Percentiles rank a stretch among this genome's conserved stretches.
Conservation (phyloP, 2,113 vertebrate species). For the Salvator merianae region DNA sequence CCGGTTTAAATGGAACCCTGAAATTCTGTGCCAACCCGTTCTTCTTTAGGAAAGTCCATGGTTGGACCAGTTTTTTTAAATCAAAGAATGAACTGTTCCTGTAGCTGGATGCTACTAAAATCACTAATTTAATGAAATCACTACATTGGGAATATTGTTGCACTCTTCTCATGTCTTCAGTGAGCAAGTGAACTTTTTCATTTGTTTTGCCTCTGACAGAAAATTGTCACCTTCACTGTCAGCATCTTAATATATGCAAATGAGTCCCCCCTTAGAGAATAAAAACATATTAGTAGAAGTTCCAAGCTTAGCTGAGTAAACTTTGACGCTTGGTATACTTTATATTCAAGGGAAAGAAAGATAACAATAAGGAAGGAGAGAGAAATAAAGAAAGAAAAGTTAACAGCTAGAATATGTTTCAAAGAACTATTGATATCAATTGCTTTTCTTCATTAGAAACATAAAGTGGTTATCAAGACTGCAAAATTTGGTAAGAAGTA, state of each 20-base stretch:
- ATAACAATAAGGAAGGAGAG: background rate
- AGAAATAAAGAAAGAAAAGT: no score
- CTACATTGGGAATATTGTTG: background rate
- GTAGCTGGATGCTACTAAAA: background rate
- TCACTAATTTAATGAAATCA: background rate
- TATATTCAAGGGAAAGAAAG: background rate
- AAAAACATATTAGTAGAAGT: background rate
- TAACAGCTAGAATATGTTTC: background rate
- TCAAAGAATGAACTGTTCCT: background rate
- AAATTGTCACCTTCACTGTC: no score
- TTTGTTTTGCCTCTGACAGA: no score
- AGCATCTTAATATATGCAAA: background rate
- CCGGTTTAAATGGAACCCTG: background rate
- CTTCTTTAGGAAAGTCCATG: background rate
- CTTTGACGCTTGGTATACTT: background rate
- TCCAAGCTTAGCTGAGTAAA: background rate
- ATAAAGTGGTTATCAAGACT: background rate
- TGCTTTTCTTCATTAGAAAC: background rate
- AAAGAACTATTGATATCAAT: background rate
- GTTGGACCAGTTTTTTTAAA: background rate
- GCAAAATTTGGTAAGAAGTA: background rate
- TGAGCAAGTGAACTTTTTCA: background rate
- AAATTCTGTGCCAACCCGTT: background rate
- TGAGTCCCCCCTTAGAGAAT: background rate
- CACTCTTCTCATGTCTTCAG: background rate